Base-by-base conservation (phyloP, 2,113 vertebrate genomes). In the Chaenogobius annularis region DNA sequence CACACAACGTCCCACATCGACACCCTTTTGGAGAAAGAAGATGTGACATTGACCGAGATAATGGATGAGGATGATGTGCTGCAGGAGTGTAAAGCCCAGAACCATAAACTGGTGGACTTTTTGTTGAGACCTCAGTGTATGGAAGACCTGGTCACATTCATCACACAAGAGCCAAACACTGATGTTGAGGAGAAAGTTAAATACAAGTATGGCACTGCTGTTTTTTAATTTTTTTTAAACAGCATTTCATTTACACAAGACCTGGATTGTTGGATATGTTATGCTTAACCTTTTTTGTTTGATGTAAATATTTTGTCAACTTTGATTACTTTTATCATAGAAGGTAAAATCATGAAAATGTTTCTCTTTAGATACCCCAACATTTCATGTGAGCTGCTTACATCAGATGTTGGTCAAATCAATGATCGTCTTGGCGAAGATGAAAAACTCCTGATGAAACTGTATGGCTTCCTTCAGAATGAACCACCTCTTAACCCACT, bases 31-130 rank as follows among this genome's bases (percentile, higher is more conserved):
- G 98, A 99, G 77, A 96, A 95, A 92, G 98, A 99, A 91, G 97
- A 99, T 93, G 97, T 99, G 81, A 99, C 96, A 0, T 92, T 99
- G 83, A 96, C 95, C 59, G 98, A 99, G 78, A 81, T 99, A 69
- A 98, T 99, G 98, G 98, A 99, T 65, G 98, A 99, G 91, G 98
- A 99, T 69, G 98, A 99, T 44, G 96, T 99, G 85, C 92, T 99
- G 68, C 98, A 99, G 86, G 98, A 99, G 78, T 99, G 98, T 90
- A 99, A 99, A 89, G 96, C 98, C 82, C 97, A 99, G 91, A 99
- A 99, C 91, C 97, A 97, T 91, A 99, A 98, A 84, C 95, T 99
- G 73, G 96, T 99, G 73, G 96, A 98, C 72, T 99, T 99, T 90
- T 93, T 99, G 75, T 88, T 99, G 85, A 95, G 96, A 88, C 94